A percentile compares a stretch with the other conserved stretches of the same genome.
Evolutionary conservation across 2,888 invertebrate genomes (phyloP).

Genomic region (Platyscelio sp.): DNA sequence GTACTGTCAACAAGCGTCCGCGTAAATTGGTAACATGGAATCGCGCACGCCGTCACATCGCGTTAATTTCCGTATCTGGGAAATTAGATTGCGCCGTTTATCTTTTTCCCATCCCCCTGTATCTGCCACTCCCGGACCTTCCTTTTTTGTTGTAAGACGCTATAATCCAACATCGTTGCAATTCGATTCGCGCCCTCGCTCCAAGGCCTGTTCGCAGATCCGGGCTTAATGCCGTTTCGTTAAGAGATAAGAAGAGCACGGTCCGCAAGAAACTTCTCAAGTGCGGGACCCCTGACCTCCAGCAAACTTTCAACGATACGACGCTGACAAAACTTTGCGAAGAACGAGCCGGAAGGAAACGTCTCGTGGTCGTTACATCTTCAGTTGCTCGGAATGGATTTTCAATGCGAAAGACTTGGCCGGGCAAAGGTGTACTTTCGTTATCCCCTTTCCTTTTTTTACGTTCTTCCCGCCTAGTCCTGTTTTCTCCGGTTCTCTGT

Average conservation of each 20-base stretch:
- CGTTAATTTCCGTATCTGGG: slow-evolving; percentile 67
- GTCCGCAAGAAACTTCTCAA: slow-evolving; percentile 70
- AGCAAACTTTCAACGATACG: slow-evolving; percentile 66
- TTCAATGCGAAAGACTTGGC: slow-evolving; percentile 64
- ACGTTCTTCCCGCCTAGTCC: neutral
- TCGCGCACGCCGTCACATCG: slow-evolving; percentile 45
- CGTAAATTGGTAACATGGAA: slow-evolving; percentile 44
- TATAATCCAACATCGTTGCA: slow-evolving; percentile 67
- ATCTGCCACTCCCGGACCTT: neutral
- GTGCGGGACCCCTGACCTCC: slow-evolving; percentile 67
- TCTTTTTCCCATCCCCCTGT: slow-evolving; percentile 30
- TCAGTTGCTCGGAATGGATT: slow-evolving; percentile 66
- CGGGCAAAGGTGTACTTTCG: slow-evolving; percentile 47
- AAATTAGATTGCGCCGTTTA: slow-evolving; percentile 65
- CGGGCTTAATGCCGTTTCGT: slow-evolving; percentile 70
- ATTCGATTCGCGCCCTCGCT: slow-evolving; percentile 70
- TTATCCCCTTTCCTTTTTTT: slow-evolving; percentile 22
- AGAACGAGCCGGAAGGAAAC: slow-evolving; percentile 67
- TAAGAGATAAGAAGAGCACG: slow-evolving; percentile 70
- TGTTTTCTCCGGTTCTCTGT: no score
- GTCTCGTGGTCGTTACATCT: slow-evolving; percentile 69
- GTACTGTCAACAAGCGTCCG: slow-evolving; percentile 49
- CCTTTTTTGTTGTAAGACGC: slow-evolving; percentile 46
- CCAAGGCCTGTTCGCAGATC: slow-evolving; percentile 57
- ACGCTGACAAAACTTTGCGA: slow-evolving; percentile 57